These are phyloP conservation scores for Lepidocyrtoides sp. DNA, from an alignment of 2,888 invertebrate genomes.

Conservation along the genomic window DNA sequence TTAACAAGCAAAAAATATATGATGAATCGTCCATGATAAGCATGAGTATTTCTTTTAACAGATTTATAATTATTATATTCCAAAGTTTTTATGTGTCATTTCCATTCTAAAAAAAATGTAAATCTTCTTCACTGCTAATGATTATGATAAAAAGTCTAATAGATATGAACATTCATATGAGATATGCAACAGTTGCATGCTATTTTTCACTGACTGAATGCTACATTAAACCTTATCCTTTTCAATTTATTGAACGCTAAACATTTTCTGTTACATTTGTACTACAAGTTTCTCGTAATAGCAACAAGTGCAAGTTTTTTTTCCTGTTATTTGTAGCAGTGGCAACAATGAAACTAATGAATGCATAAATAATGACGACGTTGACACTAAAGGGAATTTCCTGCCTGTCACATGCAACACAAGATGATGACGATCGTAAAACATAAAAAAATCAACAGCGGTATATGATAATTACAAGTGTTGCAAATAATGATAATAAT, in stretches of 20 bases:
- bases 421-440: too few relatives aligned
- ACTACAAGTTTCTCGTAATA: too few relatives aligned
- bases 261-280: too few relatives aligned
- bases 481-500: not conserved
- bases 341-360: not conserved
- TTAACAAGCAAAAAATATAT: not conserved
- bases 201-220: too few relatives aligned
- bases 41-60: constrained; percentile 17
- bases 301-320: not conserved
- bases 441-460: constrained; percentile 17
- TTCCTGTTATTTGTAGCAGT: not conserved
- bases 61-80: not conserved
- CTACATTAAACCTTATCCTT: too few relatives aligned
- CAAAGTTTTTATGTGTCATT: not conserved
- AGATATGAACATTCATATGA: too few relatives aligned
- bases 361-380: not conserved
- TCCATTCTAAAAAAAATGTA: too few relatives aligned
- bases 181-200: too few relatives aligned
- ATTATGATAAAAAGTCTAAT: too few relatives aligned
- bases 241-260: too few relatives aligned
- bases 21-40: constrained; percentile 44
- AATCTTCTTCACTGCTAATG: too few relatives aligned
- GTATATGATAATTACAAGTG: not conserved
- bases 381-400: constrained; percentile 38
- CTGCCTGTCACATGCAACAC: constrained; percentile 25